Evolutionary conservation across 2,113 vertebrate genomes (phyloP), one percentile per base, ranked within the genome.

Genomic region (Mirza zaza): DNA sequence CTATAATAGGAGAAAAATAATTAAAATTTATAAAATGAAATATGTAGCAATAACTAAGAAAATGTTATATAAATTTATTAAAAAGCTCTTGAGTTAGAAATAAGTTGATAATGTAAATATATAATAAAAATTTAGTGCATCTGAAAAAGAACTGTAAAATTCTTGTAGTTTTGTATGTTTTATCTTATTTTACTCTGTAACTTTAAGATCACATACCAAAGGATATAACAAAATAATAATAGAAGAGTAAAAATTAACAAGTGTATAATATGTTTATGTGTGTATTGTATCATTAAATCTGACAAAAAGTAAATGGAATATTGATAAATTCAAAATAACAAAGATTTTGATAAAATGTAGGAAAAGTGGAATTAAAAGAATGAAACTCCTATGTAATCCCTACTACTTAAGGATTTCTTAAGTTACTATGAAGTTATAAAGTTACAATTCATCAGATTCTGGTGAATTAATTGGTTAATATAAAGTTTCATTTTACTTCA

Each of bases 1-100:
- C 73, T 95, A 67, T 13, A 52, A 76, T 97, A 94, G 65, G 5
- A 94, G 59, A 95, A 97, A 96, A 76, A 94, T 97, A 92, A 87
- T 96, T 80, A 96, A 94, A 96, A 94, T 11, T 8, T 67, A 50
- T 21, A 50, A 84, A 75, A 94, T 68, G 14, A 95, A 87, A 89
- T 13, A 80, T 94, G 67, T 93, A 55, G 55, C 94, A 45, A 68
- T 87, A 84, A 92, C 68, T 68, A 83, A 89, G 61, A 34, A 95
- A 94, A 96, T 87, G n/a, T 75, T 50, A 85, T 6, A 29, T 71
- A 52, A 91, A 97, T 20, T 63, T 63, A 63, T 39, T 94, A n/a
- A 75, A 94, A 80, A 25, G 36, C 1, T 76, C 21, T 45, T 77
- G 67, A 87, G 3, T 96, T 94, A 97, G 39, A 65, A 96, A 90